These are phyloP conservation scores for Arothron firmamentum DNA, from an alignment of 2,113 vertebrate species.

Conservation along the genomic window DNA sequence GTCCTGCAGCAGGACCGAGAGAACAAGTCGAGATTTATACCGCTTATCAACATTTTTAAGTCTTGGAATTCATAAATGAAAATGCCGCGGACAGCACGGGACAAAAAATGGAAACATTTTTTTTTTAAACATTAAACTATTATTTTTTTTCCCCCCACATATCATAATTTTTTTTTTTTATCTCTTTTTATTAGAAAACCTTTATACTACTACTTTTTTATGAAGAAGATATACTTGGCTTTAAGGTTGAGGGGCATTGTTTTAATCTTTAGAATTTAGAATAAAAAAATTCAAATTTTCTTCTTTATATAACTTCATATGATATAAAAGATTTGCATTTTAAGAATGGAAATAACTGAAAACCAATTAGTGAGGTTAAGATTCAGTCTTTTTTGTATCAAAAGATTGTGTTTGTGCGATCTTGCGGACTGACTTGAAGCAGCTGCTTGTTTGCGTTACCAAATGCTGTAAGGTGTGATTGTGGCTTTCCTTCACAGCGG, in stretches of 20 bases:
- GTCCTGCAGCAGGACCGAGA: slow-evolving; percentile 15
- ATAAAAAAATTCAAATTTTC: no score
- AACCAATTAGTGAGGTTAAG: no score
- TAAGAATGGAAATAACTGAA: no score
- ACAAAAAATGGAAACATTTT: no score
- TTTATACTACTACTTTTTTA: neutral
- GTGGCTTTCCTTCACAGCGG: slow-evolving; percentile 3
- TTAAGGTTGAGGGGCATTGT: neutral
- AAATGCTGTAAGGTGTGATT: slow-evolving; percentile 13
- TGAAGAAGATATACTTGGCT: neutral
- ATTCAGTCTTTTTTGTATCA: no score
- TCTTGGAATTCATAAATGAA: slow-evolving; percentile 13
- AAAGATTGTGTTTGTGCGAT: no score
- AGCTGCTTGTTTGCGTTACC: neutral
- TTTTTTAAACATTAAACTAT: no score
- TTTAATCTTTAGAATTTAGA: no score
- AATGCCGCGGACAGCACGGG: neutral
- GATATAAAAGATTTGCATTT: neutral
- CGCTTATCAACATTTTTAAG: no score
- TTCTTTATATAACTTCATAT: neutral
- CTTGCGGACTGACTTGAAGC: no score
- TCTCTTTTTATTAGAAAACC: neutral
- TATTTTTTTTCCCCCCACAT: no score
- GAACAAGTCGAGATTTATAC: neutral
- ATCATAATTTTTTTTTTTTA: neutral